These are phyloP conservation scores for Carterocephalus palaemon DNA, from an alignment of 2,888 invertebrate genomes.

Conservation along the genomic window DNA sequence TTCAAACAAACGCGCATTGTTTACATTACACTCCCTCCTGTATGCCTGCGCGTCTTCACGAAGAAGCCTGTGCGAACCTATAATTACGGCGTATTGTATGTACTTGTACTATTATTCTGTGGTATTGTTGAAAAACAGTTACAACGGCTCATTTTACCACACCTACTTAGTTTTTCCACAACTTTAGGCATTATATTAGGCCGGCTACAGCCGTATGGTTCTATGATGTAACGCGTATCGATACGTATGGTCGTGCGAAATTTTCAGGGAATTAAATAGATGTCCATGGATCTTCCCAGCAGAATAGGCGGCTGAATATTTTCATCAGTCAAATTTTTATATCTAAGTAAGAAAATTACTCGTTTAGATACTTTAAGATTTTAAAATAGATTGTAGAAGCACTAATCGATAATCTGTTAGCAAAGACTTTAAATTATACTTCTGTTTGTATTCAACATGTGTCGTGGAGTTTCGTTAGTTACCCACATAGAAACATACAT, in stretches of 20 bases:
- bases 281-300: too few species aligned
- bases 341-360: neutral
- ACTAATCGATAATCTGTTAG: constrained; percentile 36
- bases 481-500: constrained; percentile 31
- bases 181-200: too few species aligned
- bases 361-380: neutral
- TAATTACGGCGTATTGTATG: constrained; percentile 35
- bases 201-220: too few species aligned
- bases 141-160: constrained; percentile 1
- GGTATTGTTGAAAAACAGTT: constrained; percentile 23
- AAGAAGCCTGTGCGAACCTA: constrained; percentile 38
- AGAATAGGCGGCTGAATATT: too few species aligned
- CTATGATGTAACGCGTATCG: too few species aligned
- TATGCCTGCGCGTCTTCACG: constrained; percentile 29
- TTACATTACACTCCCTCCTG: constrained; percentile 43
- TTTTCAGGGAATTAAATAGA: too few species aligned
- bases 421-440: too few species aligned
- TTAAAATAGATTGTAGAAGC: constrained; percentile 28
- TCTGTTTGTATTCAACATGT: constrained; percentile 42
- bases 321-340: neutral
- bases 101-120: constrained; percentile 38
- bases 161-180: neutral
- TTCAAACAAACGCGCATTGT: constrained; percentile 73
- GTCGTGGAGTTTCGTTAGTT: constrained; percentile 40
- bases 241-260: too few species aligned